Conservation (phyloP, 1,140 invertebrate genomes). For the Cotesia glomerata region DNA sequence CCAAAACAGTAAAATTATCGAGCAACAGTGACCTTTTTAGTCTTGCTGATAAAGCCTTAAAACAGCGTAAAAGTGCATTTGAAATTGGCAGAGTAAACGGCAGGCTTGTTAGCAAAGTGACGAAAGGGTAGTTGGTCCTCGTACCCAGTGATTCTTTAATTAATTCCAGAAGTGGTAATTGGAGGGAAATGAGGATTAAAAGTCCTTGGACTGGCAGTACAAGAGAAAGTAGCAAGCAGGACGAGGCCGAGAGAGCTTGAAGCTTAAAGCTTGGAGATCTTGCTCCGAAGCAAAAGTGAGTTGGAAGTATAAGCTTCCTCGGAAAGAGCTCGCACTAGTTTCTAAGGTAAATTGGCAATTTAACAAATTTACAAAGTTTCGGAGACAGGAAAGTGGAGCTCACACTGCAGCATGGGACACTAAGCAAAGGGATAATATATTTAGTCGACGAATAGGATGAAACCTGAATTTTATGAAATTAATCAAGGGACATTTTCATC, state of each 20-base stretch:
- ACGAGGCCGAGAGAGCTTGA: background rate
- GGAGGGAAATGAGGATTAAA: constrained; percentile 53
- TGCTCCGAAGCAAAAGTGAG: constrained; percentile 5
- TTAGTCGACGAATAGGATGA: too few relatives aligned
- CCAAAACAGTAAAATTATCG: too few relatives aligned
- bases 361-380: constrained; percentile 61
- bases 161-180: constrained; percentile 53
- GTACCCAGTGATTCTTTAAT: constrained; percentile 45
- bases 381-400: constrained; percentile 31
- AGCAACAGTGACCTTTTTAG: too few relatives aligned
- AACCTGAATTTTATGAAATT: background rate
- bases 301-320: constrained; percentile 17
- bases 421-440: background rate
- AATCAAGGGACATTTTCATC: background rate
- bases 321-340: constrained; percentile 49
- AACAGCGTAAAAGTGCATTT: background rate
- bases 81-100: background rate
- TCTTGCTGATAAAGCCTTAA: too few relatives aligned
- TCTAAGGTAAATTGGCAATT: constrained; percentile 61
- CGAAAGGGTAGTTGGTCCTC: background rate
- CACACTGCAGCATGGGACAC: background rate
- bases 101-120: too few relatives aligned
- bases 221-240: constrained; percentile 20
- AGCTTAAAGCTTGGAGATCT: background rate
- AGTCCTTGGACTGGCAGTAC: constrained; percentile 39